Percentiles rank a stretch among this genome's conserved stretches.
Conservation (phyloP, 2,888 invertebrate species). For the Ormyrus nitidulus region DNA sequence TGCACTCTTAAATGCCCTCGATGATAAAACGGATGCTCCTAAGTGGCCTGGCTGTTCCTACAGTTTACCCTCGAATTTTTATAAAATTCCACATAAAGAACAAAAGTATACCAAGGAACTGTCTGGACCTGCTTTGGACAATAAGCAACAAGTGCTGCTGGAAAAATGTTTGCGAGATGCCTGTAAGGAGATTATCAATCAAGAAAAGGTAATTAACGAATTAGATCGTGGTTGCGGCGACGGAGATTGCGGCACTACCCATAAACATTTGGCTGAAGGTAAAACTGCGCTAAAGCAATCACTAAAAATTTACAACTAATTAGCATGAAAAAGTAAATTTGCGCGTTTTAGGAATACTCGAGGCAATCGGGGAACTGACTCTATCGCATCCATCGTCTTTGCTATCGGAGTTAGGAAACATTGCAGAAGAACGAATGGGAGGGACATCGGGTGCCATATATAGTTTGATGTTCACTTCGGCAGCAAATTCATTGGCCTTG, state of each 20-base stretch:
- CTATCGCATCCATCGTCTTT: slow-evolving; percentile 74
- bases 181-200: slow-evolving; percentile 66
- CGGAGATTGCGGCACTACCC: slow-evolving; percentile 81
- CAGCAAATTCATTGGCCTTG: slow-evolving; percentile 75
- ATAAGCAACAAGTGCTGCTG: slow-evolving; percentile 63
- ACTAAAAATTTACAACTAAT: too few relatives aligned
- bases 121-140: slow-evolving; percentile 60
- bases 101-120: slow-evolving; percentile 37
- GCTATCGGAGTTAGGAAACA: slow-evolving; percentile 77
- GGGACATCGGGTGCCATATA: slow-evolving; percentile 89
- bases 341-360: slow-evolving; percentile 63
- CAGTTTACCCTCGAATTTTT: slow-evolving; percentile 66
- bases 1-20: slow-evolving; percentile 78
- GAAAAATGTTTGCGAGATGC: slow-evolving; percentile 73
- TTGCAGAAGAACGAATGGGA: slow-evolving; percentile 84
- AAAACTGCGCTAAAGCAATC: slow-evolving; percentile 31
- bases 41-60: slow-evolving; percentile 78
- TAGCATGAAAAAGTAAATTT: too few relatives aligned
- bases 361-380: slow-evolving; percentile 60
- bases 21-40: slow-evolving; percentile 79
- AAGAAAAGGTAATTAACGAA: slow-evolving; percentile 68
- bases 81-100: slow-evolving; percentile 32
- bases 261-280: slow-evolving; percentile 79
- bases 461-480: slow-evolving; percentile 84
- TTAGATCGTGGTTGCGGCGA: slow-evolving; percentile 81